phyloP scores from a whole-genome alignment of 2,113 vertebrate species.

The Anoplopoma fimbria region DNA sequence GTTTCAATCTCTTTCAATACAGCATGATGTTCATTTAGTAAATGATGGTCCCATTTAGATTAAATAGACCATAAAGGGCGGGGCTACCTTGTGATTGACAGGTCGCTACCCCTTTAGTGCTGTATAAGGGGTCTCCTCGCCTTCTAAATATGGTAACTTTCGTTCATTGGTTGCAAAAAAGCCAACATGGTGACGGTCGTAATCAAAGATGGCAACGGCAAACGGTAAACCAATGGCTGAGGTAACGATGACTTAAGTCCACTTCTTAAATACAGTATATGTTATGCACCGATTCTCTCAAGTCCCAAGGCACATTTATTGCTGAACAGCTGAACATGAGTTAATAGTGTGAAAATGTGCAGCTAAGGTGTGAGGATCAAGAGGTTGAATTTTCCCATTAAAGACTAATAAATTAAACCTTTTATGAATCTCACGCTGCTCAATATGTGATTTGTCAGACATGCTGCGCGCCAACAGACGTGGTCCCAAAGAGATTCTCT shows the following conservation, averaged over 20 bases:
- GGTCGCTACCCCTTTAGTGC: no score
- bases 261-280: no score
- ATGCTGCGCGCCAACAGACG: background rate
- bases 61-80: no score
- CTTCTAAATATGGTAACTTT: background rate
- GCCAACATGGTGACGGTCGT: background rate
- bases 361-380: background rate
- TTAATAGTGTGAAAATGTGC: background rate
- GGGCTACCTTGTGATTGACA: no score
- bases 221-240: background rate
- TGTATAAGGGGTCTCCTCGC: no score
- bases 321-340: conserved; percentile 12
- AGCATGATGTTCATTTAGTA: no score
- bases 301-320: background rate
- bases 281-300: background rate
- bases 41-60: no score
- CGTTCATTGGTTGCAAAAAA: background rate
- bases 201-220: background rate
- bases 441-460: conserved; percentile 6
- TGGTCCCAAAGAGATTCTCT: conserved; percentile 4
- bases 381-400: background rate
- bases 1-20: no score
- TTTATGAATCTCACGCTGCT: background rate
- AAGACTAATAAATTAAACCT: background rate
- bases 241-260: no score